Percentiles rank a stretch among this genome's conserved stretches.
phyloP scores from a whole-genome alignment of 2,888 invertebrate species.

The Mylabris sibirica region DNA sequence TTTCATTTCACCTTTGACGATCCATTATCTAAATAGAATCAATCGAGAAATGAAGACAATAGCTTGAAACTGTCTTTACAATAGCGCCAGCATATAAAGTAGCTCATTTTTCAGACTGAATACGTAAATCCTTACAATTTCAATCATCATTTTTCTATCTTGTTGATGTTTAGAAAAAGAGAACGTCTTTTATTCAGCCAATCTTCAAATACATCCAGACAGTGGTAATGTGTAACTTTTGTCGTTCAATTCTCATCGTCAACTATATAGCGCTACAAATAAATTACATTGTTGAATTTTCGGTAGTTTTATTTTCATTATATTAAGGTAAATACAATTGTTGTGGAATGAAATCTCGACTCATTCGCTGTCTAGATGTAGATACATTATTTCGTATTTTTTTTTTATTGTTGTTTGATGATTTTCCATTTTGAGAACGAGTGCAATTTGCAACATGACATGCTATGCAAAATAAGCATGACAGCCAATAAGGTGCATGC shows the following conservation, averaged over 20 bases:
- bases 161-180: neutral
- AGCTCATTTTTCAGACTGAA: neutral
- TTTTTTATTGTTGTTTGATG: neutral
- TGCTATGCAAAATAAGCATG: constrained; percentile 29
- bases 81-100: neutral
- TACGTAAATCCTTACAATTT: neutral
- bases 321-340: neutral
- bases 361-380: neutral
- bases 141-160: neutral
- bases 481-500: constrained; percentile 29
- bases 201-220: neutral
- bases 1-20: neutral
- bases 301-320: neutral
- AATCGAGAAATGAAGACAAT: neutral
- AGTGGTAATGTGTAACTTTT: neutral
- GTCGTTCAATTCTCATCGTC: neutral
- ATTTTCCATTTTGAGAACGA: constrained; percentile 10
- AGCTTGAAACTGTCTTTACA: neutral
- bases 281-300: neutral
- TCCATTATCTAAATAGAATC: neutral
- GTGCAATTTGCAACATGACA: constrained; percentile 29
- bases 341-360: neutral
- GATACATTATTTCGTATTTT: neutral
- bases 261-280: neutral
- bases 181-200: neutral